Percentiles rank a stretch among this genome's conserved stretches.
Conservation (phyloP, 2,888 invertebrate genomes). For the Hypsopygia costalis region DNA sequence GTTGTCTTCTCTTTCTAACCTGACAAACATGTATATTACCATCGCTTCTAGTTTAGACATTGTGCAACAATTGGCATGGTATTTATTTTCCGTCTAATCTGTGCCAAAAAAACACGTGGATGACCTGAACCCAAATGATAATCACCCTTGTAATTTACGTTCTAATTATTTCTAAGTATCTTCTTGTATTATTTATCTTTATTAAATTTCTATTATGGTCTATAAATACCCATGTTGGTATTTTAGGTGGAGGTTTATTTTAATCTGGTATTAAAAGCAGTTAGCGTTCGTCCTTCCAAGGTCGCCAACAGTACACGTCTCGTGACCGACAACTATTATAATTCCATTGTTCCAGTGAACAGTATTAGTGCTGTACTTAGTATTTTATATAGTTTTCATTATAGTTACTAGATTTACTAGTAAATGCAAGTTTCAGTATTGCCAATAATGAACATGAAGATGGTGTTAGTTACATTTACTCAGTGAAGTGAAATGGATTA, state of each 20-base stretch:
- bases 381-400: background rate
- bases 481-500: conserved; percentile 59
- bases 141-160: conserved; percentile 16
- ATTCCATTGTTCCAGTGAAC: conserved; percentile 10
- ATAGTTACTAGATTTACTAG: conserved; percentile 27
- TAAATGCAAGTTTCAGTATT: conserved; percentile 30
- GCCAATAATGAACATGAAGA: conserved; percentile 20
- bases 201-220: too few relatives aligned
- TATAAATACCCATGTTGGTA: too few relatives aligned
- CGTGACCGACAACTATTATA: background rate
- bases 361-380: conserved; percentile 11
- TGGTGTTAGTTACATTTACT: conserved; percentile 31
- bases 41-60: conserved; percentile 37
- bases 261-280: background rate
- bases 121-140: conserved; percentile 38
- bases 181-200: too few relatives aligned
- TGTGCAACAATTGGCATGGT: conserved; percentile 74
- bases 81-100: conserved; percentile 44
- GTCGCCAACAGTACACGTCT: conserved; percentile 8
- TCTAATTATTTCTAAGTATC: background rate
- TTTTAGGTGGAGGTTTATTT: background rate
- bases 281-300: conserved; percentile 15
- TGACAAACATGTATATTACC: conserved; percentile 22
- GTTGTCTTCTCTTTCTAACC: conserved; percentile 37
- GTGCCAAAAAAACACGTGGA: conserved; percentile 72